phyloP scores from a whole-genome alignment of 2,113 vertebrate genomes.

The Pagrus major region DNA sequence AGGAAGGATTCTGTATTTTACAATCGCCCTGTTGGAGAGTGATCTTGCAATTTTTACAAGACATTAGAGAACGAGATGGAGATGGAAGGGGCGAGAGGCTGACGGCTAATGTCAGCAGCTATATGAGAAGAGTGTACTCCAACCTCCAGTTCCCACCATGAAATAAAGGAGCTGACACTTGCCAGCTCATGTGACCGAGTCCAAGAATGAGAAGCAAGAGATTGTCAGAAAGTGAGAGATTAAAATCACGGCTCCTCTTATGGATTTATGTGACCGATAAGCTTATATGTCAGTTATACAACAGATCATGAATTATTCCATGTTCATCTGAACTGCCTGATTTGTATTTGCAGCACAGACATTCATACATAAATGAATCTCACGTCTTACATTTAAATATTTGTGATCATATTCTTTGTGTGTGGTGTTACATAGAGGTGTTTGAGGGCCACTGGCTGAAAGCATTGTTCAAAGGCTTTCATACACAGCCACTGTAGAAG shows the following conservation, averaged over 20 bases:
- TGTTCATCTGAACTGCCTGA: not conserved
- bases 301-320: not conserved
- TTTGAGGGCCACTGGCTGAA: not conserved
- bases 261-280: not conserved
- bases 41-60: slow-evolving; percentile 11
- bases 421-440: not conserved
- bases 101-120: slow-evolving; percentile 20
- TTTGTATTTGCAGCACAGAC: not conserved
- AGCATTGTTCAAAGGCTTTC: not conserved
- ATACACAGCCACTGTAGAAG: not conserved
- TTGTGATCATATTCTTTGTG: not conserved
- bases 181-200: slow-evolving; percentile 19
- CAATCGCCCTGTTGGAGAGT: not conserved
- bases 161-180: slow-evolving; percentile 55
- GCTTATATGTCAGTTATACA: not conserved
- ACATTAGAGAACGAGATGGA: not conserved
- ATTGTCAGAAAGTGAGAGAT: not conserved
- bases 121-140: slow-evolving; percentile 24
- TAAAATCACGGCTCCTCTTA: not conserved
- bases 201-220: not conserved
- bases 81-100: slow-evolving; percentile 7
- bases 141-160: slow-evolving; percentile 20
- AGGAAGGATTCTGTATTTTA: slow-evolving; percentile 12
- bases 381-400: not conserved
- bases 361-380: not conserved